A percentile compares a stretch with the other conserved stretches of the same genome.
Evolutionary conservation across 1,140 invertebrate genomes (phyloP).

Genomic region (Ephestia elutella): DNA sequence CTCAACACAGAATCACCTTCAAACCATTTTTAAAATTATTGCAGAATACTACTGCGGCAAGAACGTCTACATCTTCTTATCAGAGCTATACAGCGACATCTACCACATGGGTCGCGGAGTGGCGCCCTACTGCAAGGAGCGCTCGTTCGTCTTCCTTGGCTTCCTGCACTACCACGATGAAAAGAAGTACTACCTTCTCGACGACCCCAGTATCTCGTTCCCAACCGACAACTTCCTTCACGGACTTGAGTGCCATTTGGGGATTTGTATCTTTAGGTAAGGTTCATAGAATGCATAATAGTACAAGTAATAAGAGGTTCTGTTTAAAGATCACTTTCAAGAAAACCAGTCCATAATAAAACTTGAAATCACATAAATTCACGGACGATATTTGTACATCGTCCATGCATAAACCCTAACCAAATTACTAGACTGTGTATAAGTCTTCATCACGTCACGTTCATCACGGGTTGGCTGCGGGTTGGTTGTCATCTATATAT

Average conservation of each 20-base stretch:
- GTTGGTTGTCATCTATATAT: too few species aligned
- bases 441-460: too few species aligned
- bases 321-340: too few species aligned
- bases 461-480: too few species aligned
- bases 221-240: constrained; percentile 61
- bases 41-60: constrained; percentile 63
- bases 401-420: too few species aligned
- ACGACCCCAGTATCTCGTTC: constrained; percentile 59
- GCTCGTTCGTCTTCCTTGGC: constrained; percentile 56
- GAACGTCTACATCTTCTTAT: constrained; percentile 57
- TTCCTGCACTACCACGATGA: constrained; percentile 62
- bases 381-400: too few species aligned
- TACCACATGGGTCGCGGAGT: constrained; percentile 53
- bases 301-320: too few species aligned
- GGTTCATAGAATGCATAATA: background rate
- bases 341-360: too few species aligned
- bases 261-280: constrained; percentile 62
- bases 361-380: too few species aligned
- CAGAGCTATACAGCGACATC: constrained; percentile 58
- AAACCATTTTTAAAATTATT: background rate
- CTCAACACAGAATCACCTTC: too few species aligned
- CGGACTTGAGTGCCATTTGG: constrained; percentile 58
- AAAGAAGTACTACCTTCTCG: constrained; percentile 54
- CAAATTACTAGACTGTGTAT: too few species aligned
- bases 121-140: constrained; percentile 57